A percentile compares a stretch with the other conserved stretches of the same genome.
These are phyloP conservation scores for Drosophila sturtevanti DNA, from an alignment of 1,140 invertebrate genomes.

Conservation along the genomic window DNA sequence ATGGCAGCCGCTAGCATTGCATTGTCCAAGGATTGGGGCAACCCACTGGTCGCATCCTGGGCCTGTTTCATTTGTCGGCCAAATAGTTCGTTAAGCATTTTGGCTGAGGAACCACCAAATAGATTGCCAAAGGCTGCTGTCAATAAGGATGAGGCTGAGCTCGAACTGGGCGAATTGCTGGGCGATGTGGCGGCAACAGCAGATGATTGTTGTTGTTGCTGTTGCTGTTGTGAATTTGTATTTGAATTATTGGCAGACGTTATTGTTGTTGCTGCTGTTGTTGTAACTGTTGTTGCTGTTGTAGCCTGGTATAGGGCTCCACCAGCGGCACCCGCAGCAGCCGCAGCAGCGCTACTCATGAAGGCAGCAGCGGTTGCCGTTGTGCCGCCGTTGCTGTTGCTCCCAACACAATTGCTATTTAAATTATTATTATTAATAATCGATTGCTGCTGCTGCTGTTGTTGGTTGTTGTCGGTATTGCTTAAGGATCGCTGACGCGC, in stretches of 20 bases:
- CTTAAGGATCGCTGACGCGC: constrained; percentile 73
- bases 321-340: constrained; percentile 81
- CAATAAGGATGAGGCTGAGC: constrained; percentile 64
- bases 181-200: constrained; percentile 45
- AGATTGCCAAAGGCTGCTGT: constrained; percentile 87
- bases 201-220: constrained; percentile 15
- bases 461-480: constrained; percentile 36
- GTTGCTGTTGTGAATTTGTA: constrained; percentile 27
- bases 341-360: constrained; percentile 85
- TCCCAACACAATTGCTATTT: constrained; percentile 32
- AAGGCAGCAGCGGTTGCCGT: constrained; percentile 84
- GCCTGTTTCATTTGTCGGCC: constrained; percentile 90
- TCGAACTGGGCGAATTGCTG: constrained; percentile 65
- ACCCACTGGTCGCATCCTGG: constrained; percentile 86
- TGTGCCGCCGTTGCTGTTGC: constrained; percentile 59
- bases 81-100: constrained; percentile 92
- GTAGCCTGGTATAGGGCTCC: constrained; percentile 87
- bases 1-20: constrained; percentile 80
- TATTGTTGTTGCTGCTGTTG: constrained; percentile 39
- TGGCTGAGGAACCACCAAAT: constrained; percentile 89
- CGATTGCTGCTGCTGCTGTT: constrained; percentile 20
- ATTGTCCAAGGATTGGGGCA: constrained; percentile 81
- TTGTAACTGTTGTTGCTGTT: constrained; percentile 39
- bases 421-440: background rate
- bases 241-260: constrained; percentile 9